Percentiles rank a stretch among this genome's conserved stretches.
phyloP scores from a whole-genome alignment of 2,797 vertebrate species.

The Poeciliopsis gracilis region DNA sequence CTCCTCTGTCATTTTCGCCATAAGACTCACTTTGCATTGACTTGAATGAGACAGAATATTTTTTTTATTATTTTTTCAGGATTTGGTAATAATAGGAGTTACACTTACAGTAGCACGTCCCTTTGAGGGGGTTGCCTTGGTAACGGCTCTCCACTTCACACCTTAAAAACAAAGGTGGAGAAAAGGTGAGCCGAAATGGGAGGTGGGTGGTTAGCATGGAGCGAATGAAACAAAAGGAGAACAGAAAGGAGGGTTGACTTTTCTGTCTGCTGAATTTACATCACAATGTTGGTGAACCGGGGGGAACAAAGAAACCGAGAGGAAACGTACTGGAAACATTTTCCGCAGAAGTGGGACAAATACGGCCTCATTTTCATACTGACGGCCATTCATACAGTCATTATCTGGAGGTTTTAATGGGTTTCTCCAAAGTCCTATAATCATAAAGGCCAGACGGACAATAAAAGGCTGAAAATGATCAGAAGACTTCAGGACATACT shows the following conservation, averaged over 20 bases:
- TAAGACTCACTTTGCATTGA: constrained; percentile 3
- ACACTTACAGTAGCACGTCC: constrained; percentile 98
- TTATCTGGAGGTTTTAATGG: constrained; percentile 24
- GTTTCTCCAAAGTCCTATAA: constrained; percentile 11
- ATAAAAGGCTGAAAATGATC: constrained; percentile 30
- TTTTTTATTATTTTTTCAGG: background rate
- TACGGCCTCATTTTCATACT: constrained; percentile 16
- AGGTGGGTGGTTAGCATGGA: background rate
- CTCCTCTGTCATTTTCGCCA: background rate
- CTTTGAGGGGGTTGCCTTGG: constrained; percentile 98
- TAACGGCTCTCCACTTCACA: constrained; percentile 98
- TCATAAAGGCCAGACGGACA: constrained; percentile 17
- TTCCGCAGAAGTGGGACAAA: background rate
- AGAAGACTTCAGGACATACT: constrained; percentile 5
- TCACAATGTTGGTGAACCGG: background rate
- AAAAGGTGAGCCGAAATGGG: constrained; percentile 15
- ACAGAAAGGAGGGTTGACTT: background rate
- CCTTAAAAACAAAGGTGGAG: constrained; percentile 70
- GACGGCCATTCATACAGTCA: constrained; percentile 17
- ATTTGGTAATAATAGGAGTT: constrained; percentile 40
- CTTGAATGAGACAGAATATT: background rate
- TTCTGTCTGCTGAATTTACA: constrained; percentile 8
- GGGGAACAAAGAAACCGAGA: background rate
- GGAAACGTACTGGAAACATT: background rate
- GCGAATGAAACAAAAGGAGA: background rate